phyloP scores from a whole-genome alignment of 2,113 vertebrate species.

The Aphyosemion australe region DNA sequence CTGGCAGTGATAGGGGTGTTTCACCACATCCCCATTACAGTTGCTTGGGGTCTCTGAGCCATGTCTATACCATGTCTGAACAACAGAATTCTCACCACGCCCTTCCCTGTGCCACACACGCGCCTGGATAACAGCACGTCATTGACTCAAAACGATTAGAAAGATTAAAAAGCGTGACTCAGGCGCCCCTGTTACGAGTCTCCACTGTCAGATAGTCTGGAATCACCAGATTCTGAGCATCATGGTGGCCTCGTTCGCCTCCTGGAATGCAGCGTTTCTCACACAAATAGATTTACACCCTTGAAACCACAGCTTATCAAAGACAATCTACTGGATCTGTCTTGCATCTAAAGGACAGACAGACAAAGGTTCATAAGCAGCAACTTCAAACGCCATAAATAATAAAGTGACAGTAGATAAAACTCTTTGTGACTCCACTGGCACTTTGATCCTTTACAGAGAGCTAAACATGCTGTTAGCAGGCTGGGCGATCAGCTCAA shows the following conservation, averaged over 20 bases:
- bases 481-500: not conserved
- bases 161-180: constrained; percentile 37
- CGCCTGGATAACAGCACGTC: constrained; percentile 39
- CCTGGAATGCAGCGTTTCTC: constrained; percentile 41
- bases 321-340: constrained; percentile 45
- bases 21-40: constrained; percentile 66
- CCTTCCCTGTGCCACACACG: constrained; percentile 59
- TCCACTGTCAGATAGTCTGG: constrained; percentile 21
- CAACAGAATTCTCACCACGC: constrained; percentile 58
- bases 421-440: not conserved
- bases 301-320: constrained; percentile 50
- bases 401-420: constrained; percentile 10
- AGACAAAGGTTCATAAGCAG: constrained; percentile 41
- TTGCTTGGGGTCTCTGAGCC: constrained; percentile 47
- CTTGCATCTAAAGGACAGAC: constrained; percentile 45
- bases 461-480: not conserved
- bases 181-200: constrained; percentile 32
- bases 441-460: constrained; percentile 6
- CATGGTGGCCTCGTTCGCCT: constrained; percentile 41
- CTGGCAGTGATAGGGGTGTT: constrained; percentile 53
- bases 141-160: constrained; percentile 42
- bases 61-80: constrained; percentile 54
- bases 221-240: constrained; percentile 37
- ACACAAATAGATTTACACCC: constrained; percentile 52
- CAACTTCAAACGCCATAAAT: constrained; percentile 1